Conservation (phyloP, 2,797 vertebrate species). For the Eulemur mongoz region DNA sequence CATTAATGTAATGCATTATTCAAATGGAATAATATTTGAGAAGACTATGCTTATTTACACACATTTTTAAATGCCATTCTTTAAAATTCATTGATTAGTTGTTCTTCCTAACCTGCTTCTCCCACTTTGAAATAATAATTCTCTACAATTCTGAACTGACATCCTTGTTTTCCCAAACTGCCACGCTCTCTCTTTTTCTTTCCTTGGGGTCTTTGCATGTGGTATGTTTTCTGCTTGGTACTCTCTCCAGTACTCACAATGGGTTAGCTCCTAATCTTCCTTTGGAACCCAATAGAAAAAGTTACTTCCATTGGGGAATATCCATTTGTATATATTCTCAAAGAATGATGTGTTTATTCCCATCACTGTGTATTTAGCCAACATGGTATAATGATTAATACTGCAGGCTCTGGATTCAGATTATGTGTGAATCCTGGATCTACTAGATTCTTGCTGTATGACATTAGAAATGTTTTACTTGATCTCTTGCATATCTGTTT, state of each 20-base stretch:
- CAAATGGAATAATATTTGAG: slow-evolving; percentile 20
- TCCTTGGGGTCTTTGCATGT: not conserved
- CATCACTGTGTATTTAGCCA: not conserved
- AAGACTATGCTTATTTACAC: not conserved
- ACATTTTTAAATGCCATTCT: not conserved
- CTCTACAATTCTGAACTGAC: not conserved
- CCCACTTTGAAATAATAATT: not conserved
- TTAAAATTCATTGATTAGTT: not conserved
- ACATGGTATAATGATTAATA: not conserved
- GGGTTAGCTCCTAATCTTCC: not conserved
- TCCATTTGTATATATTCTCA: not conserved
- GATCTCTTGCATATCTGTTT: not conserved
- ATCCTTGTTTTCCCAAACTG: not conserved
- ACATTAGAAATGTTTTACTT: not conserved
- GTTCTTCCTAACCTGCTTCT: not conserved
- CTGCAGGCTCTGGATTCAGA: not conserved
- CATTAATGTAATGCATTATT: slow-evolving; percentile 30
- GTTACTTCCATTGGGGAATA: not conserved
- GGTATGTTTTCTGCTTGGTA: not conserved
- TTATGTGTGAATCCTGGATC: not conserved
- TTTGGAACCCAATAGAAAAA: not conserved
- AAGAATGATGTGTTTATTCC: not conserved
- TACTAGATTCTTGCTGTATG: not conserved
- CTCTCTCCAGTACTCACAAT: not conserved
- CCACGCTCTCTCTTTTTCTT: not conserved